Evolutionary conservation across 1,140 invertebrate species (phyloP).

Genomic region (Bombus balteatus): DNA sequence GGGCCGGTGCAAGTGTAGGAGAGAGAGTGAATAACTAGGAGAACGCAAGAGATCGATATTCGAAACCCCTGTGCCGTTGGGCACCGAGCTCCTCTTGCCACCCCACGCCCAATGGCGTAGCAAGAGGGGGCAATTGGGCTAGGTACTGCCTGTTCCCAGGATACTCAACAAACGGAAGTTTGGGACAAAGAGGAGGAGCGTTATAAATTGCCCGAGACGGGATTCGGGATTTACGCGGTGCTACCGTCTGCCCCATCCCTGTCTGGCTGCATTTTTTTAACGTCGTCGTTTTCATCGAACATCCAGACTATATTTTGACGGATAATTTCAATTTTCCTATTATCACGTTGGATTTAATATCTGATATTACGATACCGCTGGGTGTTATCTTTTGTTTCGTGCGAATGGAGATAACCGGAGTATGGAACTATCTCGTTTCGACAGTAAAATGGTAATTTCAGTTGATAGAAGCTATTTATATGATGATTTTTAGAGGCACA

Average conservation of each 20-base stretch:
- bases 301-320: not conserved
- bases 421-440: not conserved
- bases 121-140: constrained; percentile 52
- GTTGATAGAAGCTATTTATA: not conserved
- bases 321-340: not conserved
- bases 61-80: constrained; percentile 66
- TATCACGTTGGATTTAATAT: not conserved
- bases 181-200: constrained; percentile 64
- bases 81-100: constrained; percentile 61
- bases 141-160: constrained; percentile 54
- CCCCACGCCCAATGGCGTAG: constrained; percentile 74
- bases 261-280: constrained; percentile 28
- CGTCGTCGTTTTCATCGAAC: constrained; percentile 8
- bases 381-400: not conserved
- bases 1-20: constrained; percentile 10
- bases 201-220: constrained; percentile 60
- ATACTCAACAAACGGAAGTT: constrained; percentile 57
- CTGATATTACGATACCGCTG: too few relatives aligned
- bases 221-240: constrained; percentile 57
- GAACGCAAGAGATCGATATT: constrained; percentile 80
- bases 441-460: not conserved
- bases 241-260: not conserved
- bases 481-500: not conserved
- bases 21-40: constrained; percentile 73
- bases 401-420: not conserved